Conservation (phyloP, 1,140 invertebrate species). For the Leptopilina boulardi region DNA sequence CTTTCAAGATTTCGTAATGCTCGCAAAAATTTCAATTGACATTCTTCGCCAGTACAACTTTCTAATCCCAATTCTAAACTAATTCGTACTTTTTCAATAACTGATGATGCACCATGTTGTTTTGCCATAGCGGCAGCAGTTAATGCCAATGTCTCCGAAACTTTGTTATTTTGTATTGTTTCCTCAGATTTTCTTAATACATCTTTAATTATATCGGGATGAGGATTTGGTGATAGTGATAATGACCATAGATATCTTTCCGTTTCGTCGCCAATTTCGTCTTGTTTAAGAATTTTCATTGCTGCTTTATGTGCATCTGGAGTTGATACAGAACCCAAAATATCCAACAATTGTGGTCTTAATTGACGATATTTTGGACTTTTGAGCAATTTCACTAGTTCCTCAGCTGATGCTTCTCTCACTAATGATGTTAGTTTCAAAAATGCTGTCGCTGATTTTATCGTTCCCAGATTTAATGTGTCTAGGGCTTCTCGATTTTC, state of each 20-base stretch:
- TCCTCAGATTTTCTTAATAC: conserved; percentile 75
- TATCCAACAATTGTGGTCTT: conserved; percentile 82
- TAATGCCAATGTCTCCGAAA: conserved; percentile 81
- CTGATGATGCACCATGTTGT: conserved; percentile 62
- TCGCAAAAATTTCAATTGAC: conserved; percentile 80
- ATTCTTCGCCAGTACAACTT: conserved; percentile 77
- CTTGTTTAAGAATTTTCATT: conserved; percentile 80
- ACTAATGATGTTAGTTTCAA: conserved; percentile 80
- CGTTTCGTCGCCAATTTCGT: conserved; percentile 78
- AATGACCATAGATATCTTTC: conserved; percentile 86
- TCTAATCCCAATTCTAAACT: conserved; percentile 75
- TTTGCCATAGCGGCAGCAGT: conserved; percentile 80
- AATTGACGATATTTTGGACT: conserved; percentile 63
- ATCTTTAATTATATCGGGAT: conserved; percentile 79
- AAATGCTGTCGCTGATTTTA: conserved; percentile 80
- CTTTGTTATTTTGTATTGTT: conserved; percentile 76
- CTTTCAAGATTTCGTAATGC: conserved; percentile 82
- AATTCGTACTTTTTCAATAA: conserved; percentile 74
- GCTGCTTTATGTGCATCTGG: conserved; percentile 81
- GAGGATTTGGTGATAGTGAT: conserved; percentile 76
- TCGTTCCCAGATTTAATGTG: conserved; percentile 78
- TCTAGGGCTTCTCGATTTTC: conserved; percentile 76
- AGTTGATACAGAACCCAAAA: conserved; percentile 83
- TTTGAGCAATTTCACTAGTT: conserved; percentile 80
- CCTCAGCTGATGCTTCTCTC: conserved; percentile 77